A percentile compares a stretch with the other conserved stretches of the same genome.
Conservation (phyloP, 2,113 vertebrate species). For the Pao palembangensis region DNA sequence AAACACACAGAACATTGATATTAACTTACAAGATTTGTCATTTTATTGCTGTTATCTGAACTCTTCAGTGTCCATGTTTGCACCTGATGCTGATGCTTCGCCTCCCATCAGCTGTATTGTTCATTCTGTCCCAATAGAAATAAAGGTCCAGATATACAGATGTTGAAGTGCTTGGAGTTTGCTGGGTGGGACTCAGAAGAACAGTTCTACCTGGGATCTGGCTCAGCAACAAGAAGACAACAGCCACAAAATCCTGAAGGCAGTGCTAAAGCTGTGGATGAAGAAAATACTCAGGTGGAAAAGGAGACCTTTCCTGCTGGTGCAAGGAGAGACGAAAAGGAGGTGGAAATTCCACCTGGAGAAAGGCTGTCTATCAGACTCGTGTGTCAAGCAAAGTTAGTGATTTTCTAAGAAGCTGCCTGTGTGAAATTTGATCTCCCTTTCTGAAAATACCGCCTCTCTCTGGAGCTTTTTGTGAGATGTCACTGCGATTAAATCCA, state of each 20-base stretch:
- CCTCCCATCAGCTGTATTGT: neutral
- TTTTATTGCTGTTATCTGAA: neutral
- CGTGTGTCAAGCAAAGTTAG: conserved; percentile 77
- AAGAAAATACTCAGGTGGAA: neutral
- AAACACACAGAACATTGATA: too few relatives aligned
- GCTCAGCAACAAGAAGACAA: neutral
- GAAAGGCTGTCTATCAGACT: conserved; percentile 70
- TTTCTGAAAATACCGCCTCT: too few relatives aligned
- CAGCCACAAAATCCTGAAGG: conserved; percentile 7
- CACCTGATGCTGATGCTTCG: neutral
- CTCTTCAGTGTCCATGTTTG: neutral
- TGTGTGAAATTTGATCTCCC: too few relatives aligned
- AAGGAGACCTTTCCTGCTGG: conserved; percentile 2
- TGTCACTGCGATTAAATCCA: too few relatives aligned
- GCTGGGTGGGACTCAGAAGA: conserved; percentile 86
- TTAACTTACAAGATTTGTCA: neutral
- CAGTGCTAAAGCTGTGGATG: neutral
- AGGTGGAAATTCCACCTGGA: conserved; percentile 75
- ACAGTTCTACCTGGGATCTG: conserved; percentile 74
- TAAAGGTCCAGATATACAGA: conserved; percentile 74
- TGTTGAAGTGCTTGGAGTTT: conserved; percentile 82
- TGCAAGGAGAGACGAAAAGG: conserved; percentile 28
- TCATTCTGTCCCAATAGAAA: conserved; percentile 75
- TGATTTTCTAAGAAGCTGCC: conserved; percentile 1
- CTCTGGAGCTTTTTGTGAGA: too few relatives aligned